Evolutionary conservation across 2,888 invertebrate genomes (phyloP).

Genomic region (Cabera pusaria): DNA sequence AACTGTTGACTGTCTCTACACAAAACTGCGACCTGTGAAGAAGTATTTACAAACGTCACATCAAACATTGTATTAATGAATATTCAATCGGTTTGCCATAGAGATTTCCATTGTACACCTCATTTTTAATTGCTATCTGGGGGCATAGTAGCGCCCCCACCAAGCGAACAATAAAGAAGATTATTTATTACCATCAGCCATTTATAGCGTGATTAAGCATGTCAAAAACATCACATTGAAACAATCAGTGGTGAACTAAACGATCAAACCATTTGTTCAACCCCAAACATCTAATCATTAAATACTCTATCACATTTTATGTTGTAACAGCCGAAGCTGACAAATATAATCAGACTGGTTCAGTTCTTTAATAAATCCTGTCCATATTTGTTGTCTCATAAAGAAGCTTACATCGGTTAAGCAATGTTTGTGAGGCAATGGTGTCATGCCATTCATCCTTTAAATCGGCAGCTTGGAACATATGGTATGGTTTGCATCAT

Average conservation of each 20-base stretch:
- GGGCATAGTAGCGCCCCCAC: too few relatives aligned
- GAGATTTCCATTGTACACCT: too few relatives aligned
- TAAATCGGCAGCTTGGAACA: conserved; percentile 23
- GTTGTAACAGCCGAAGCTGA: conserved; percentile 19
- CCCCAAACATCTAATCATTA: conserved; percentile 6
- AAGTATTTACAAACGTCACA: too few relatives aligned
- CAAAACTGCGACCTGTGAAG: too few relatives aligned
- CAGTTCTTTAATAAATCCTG: conserved; percentile 50
- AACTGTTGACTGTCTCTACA: too few relatives aligned
- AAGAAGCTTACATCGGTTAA: conserved; percentile 33
- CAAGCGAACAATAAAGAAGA: too few relatives aligned
- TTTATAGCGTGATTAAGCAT: too few relatives aligned
- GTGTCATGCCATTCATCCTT: conserved; percentile 32
- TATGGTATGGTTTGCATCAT: conserved; percentile 32
- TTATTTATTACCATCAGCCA: too few relatives aligned
- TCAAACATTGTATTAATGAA: too few relatives aligned
- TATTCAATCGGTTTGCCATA: too few relatives aligned
- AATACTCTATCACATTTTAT: conserved; percentile 14
- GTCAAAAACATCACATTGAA: conserved; percentile 9
- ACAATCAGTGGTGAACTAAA: conserved; percentile 1
- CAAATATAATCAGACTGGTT: conserved; percentile 21
- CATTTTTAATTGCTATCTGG: too few relatives aligned
- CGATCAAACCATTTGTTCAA: conserved; percentile 10
- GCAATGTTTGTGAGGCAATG: conserved; percentile 45
- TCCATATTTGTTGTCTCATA: conserved; percentile 53